Evolutionary conservation across 2,113 vertebrate species (phyloP), one percentile per base, ranked within the genome.

Genomic region (Smithornis capensis): DNA sequence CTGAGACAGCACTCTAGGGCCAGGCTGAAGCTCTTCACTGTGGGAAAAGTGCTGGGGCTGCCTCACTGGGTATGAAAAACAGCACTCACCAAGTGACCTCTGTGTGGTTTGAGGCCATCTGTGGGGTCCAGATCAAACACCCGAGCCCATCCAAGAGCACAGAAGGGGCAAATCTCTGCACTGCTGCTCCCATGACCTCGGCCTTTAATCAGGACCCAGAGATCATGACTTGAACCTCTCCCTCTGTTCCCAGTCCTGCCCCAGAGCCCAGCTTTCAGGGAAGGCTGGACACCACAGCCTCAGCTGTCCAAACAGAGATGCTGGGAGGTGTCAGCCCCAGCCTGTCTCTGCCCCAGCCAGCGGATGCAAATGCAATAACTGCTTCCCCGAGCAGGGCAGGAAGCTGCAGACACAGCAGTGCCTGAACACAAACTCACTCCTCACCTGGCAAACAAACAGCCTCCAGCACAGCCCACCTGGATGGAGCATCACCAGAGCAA

Each of bases 1-100:
- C 89, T 42, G 33, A 71, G 42, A 10, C 74, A 28, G 25, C 0
- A 0, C 60, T 68, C 42, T 50, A 0, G 0, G 21, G 71, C 44
- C 59, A 52, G 47, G 59, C 60, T 83, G 86, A 18, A 73, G 42
- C 77, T 76, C 45, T 10, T 42, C 49, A 23, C 4, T 13, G 40
- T 22, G 49, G 53, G 45, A 57, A 83, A 67, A 92, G 62, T 44
- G 12, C 64, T 9, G 37, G 28, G 37, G 35, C 74, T 78, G 63
- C 78, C 81, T n/a, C 4, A 1, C 35, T 62, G 52, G 44, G 47
- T 27, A 60, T 1, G 27, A 25, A 53, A 75, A 67, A 2, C 64
- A 77, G 71, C 77, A 35, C 57, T 29, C 15, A 6, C 19, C 74
- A 40, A 24, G 60, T 0, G 25, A 60, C 18, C 64, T 45, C 22